Conservation (phyloP, 2,113 vertebrate species). For the Vulpes lagopus region DNA sequence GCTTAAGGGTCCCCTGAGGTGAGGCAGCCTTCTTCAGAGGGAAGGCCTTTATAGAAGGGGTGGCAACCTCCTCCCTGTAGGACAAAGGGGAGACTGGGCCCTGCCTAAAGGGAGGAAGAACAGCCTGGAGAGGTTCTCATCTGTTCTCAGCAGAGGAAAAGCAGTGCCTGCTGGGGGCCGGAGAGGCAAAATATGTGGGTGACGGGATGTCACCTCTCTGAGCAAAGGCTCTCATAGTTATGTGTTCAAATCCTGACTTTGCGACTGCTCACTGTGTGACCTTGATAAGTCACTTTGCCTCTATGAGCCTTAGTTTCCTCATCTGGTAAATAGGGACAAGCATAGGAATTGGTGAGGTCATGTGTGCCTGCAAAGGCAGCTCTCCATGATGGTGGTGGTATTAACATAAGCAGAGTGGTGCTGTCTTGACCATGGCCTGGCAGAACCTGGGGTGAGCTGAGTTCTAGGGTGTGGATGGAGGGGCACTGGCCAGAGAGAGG, state of each 20-base stretch:
- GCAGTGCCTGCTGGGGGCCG: background rate
- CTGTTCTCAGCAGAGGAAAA: background rate
- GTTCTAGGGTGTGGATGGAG: background rate
- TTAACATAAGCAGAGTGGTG: fast-evolving
- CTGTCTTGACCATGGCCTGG: background rate
- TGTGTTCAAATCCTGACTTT: background rate
- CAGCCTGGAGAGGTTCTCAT: fast-evolving
- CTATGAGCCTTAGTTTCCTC: background rate
- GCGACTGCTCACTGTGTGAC: background rate
- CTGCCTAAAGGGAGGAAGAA: background rate
- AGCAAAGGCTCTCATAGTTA: background rate
- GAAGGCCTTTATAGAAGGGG: background rate
- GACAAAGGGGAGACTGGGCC: background rate
- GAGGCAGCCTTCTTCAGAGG: background rate
- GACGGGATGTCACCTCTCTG: background rate
- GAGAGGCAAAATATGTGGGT: background rate
- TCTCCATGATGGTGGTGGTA: background rate
- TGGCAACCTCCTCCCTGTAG: background rate
- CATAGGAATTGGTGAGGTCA: too few species aligned
- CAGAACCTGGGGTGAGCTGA: background rate
- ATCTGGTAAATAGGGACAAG: background rate
- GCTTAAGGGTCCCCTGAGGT: background rate
- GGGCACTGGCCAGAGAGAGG: background rate
- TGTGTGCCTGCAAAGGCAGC: too few species aligned
- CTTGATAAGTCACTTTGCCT: background rate